A percentile compares a stretch with the other conserved stretches of the same genome.
These are phyloP conservation scores for Etheostoma spectabile DNA, from an alignment of 2,113 vertebrate genomes.

Conservation along the genomic window DNA sequence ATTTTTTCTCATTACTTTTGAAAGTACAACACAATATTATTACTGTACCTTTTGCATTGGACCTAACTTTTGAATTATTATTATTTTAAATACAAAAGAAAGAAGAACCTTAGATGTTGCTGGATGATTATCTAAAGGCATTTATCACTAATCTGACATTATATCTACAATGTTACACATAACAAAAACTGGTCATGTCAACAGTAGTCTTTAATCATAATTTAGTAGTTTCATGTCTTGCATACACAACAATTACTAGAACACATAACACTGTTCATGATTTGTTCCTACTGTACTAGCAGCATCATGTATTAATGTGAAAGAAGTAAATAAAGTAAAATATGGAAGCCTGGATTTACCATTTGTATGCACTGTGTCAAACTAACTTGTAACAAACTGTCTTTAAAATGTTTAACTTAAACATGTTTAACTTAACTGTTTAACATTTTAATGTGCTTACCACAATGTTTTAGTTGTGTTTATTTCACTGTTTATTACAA, in stretches of 20 bases:
- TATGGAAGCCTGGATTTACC: neutral
- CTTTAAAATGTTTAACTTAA: no score
- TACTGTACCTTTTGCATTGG: no score
- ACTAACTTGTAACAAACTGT: neutral
- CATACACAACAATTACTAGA: neutral
- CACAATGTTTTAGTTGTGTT: neutral
- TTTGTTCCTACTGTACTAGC: no score
- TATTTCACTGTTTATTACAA: neutral
- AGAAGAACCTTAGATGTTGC: no score
- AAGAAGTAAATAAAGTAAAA: neutral
- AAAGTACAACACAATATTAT: no score
- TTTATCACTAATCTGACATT: neutral
- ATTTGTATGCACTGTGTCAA: neutral
- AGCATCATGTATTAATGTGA: no score
- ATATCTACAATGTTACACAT: neutral
- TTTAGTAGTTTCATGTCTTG: neutral
- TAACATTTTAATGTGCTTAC: neutral
- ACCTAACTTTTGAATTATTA: no score
- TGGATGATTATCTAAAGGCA: neutral
- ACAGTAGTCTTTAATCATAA: neutral
- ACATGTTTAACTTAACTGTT: no score
- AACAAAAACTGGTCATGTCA: neutral
- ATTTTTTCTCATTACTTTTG: neutral
- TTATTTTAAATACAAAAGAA: no score
- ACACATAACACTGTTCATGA: no score